Conservation (phyloP, 2,797 vertebrate species). For the Aulostomus chinensis region DNA sequence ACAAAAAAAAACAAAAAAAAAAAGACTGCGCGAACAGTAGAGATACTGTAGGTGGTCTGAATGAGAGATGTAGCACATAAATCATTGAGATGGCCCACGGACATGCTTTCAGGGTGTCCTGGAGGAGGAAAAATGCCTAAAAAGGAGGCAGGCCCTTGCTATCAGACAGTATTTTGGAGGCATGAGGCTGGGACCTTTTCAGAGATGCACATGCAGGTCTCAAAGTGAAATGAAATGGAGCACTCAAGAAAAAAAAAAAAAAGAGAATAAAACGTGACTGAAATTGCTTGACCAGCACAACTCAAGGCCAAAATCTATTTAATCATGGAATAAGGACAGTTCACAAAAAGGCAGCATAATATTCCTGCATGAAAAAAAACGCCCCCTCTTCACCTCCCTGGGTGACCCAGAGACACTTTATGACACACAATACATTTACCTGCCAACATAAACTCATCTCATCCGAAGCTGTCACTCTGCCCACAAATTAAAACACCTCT, state of each 20-base stretch:
- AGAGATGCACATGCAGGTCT: conserved; percentile 43
- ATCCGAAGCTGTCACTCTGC: conserved; percentile 28
- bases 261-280: conserved; percentile 18
- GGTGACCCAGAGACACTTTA: conserved; percentile 49
- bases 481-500: conserved; percentile 53
- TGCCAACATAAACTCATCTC: conserved; percentile 43
- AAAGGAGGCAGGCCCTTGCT: conserved; percentile 24
- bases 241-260: conserved; percentile 6
- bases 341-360: conserved; percentile 56
- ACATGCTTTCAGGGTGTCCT: conserved; percentile 56
- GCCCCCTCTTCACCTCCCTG: neutral
- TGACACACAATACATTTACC: conserved; percentile 59
- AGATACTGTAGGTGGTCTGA: conserved; percentile 39
- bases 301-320: conserved; percentile 75
- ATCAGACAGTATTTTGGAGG: conserved; percentile 23
- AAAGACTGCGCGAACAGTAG: conserved; percentile 26
- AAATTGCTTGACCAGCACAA: conserved; percentile 71
- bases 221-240: conserved; percentile 48
- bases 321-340: conserved; percentile 72
- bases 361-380: conserved; percentile 59
- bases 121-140: conserved; percentile 22
- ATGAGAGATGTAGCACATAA: conserved; percentile 48
- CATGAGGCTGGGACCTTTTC: conserved; percentile 45
- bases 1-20: too few relatives aligned
- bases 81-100: conserved; percentile 54